Base-by-base conservation (phyloP, 2,113 vertebrate species). In the Onychostoma macrolepis region DNA sequence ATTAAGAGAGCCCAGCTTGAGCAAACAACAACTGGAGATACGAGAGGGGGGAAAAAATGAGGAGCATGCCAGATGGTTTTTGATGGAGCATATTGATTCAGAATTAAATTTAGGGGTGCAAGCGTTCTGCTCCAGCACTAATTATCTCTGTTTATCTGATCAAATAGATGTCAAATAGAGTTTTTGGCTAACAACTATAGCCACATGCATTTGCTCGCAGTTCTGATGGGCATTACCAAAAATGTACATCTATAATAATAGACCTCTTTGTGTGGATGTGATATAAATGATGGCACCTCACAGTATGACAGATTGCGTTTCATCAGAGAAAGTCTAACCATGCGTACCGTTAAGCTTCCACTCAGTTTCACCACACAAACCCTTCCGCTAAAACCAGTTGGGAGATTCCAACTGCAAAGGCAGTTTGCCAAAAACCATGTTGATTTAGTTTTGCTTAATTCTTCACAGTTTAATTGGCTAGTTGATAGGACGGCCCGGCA, bases 401-500 rank as follows among this genome's bases (percentile, higher is more conserved):
- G 65, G 77, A 58, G 71, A 88, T 85, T 86, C 41, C 84, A 69
- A 69, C 78, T 71, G 84, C 75, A 75, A 75, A 71, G 87, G 80
- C 58, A 76, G 78, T 67, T 80, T 81, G 24, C 74, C 83, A 86
- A 50, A 50, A 85, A 90, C 74, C 45, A 86, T 89, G 89, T 87
- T 90, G 90, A 93, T 88, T 91, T 86, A 88, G 89, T 89, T 87
- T 85, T 83, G 88, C 92, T 91, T 90, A 92, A 95, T 94, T 93
- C 85, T 93, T 91, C 92, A 93, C 91, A 90, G 94, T 95, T 94
- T 95, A 95, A 95, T 95, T 94, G 94, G 93, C 88, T 89, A 56
- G 80, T 90, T 90, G 90, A 83, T 65, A 83, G 86, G 65, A 86
- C 48, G 58, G 86, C 84, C 89, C 85, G 86, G 83, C 84, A 91